A percentile compares a stretch with the other conserved stretches of the same genome.
Evolutionary conservation across 37 sponge, comb jelly and placozoan species (phyloP).

Genomic region (Hormiphora californensis): DNA sequence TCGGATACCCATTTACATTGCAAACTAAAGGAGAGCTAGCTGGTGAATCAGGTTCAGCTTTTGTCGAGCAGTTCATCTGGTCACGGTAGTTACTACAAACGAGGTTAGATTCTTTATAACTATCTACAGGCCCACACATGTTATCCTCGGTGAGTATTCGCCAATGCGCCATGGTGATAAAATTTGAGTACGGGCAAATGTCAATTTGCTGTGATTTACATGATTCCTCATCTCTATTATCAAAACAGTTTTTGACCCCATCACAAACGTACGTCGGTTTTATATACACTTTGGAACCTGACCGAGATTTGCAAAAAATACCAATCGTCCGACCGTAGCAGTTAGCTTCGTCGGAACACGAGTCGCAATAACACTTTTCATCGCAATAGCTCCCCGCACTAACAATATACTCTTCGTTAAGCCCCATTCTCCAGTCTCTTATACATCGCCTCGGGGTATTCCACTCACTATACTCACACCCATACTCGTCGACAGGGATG

Average conservation of each 20-base stretch:
- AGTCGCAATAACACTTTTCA: not conserved
- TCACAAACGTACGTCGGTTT: not conserved
- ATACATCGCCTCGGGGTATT: not conserved
- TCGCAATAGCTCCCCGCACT: no score
- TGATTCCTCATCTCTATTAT: not conserved
- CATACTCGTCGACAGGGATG: not conserved
- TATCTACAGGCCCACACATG: not conserved
- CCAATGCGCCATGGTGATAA: not conserved
- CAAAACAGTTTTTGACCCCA: not conserved
- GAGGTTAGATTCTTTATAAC: not conserved
- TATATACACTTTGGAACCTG: not conserved
- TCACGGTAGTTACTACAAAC: not conserved
- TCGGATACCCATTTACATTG: not conserved
- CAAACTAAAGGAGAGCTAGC: no score
- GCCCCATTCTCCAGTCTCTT: no score
- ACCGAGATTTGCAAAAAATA: not conserved
- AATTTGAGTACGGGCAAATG: no score
- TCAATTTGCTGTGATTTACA: not conserved
- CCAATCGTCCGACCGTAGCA: slow-evolving; percentile 4
- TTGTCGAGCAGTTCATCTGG: not conserved
- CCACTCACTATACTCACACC: not conserved
- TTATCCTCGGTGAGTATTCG: slow-evolving; percentile 2
- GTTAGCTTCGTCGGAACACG: not conserved
- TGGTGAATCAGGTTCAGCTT: not conserved
- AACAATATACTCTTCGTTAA: not conserved